Base-by-base conservation (phyloP, 2,888 invertebrate species). In the Macaria liturata region DNA sequence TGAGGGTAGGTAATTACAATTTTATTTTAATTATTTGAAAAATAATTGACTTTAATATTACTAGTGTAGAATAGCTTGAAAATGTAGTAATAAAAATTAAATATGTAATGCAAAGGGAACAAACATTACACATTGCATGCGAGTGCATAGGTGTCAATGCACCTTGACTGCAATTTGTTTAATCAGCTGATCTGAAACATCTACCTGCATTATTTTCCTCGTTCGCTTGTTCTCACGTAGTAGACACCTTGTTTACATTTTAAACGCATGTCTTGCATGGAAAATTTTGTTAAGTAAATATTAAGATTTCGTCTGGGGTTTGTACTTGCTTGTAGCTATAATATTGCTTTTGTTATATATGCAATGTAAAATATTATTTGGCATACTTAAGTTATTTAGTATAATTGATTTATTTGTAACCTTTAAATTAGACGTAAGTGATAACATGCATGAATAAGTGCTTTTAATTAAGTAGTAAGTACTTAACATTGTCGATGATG, bases 181-280 rank as follows among this genome's bases (percentile, higher is more conserved):
- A 59, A 56, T 60, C 68, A 68, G 68, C 68, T 66, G 68, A 57
- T 68, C 59, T 59, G 52, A 59, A 50, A 58, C 51, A 46, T 53
- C 64, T 62, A 62, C 60, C 58, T 55, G 7, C 57, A 39, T 47
- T 53, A 32, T 54, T 52, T 54, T 53, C 31, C 32, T 46, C 31
- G n/a, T 9, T 37, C 34, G 4, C 34, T 37, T 37, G 5, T 37
- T 37, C 34, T 37, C 34, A 37, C 34, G 20, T 53, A 50, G 32
- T 50, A 43, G 9, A 51, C 32, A 48, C 32, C 20, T 40, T 45
- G 43, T 5, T 49, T 49, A 32, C 49, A 45, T 46, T 46, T 30
- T 40, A 40, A 30, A 20, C n/a, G 31, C 39, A 7, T 20, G 4
- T 54, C n/a, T 54, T 34, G 43, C 47, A 43, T 48, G 7, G 34